Percentiles rank a stretch among this genome's conserved stretches.
Conservation (phyloP, 2,113 vertebrate genomes). For the Chitala chitala region DNA sequence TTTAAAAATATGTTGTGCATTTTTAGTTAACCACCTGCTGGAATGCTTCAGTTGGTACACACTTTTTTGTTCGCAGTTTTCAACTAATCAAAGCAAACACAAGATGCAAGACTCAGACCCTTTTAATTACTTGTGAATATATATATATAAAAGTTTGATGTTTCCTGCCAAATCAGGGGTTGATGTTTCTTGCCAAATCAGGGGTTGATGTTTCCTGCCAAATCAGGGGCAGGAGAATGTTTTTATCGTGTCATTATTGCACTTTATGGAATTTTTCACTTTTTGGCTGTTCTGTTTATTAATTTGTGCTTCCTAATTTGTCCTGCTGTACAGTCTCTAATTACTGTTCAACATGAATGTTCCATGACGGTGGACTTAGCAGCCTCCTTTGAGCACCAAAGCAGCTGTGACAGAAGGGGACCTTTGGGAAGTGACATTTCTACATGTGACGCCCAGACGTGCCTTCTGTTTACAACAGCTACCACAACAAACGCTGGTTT, state of each 20-base stretch:
- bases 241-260: neutral
- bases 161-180: neutral
- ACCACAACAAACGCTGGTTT: neutral
- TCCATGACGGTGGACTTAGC: neutral
- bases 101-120: neutral
- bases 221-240: neutral
- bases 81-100: neutral
- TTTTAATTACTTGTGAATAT: neutral
- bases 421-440: neutral
- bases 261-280: neutral
- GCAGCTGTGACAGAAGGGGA: neutral
- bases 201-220: too few species aligned
- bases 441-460: neutral
- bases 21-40: neutral
- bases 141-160: neutral
- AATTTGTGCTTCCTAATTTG: slow-evolving; percentile 12
- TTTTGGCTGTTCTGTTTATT: neutral
- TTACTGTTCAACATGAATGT: neutral
- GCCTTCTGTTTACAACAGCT: neutral
- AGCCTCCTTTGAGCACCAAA: neutral
- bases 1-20: slow-evolving; percentile 4
- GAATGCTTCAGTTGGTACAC: neutral
- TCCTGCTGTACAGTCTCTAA: neutral
- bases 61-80: neutral
- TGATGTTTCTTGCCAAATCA: neutral